These are phyloP conservation scores for Mythimna impura DNA, from an alignment of 2,888 invertebrate genomes.

Conservation along the genomic window DNA sequence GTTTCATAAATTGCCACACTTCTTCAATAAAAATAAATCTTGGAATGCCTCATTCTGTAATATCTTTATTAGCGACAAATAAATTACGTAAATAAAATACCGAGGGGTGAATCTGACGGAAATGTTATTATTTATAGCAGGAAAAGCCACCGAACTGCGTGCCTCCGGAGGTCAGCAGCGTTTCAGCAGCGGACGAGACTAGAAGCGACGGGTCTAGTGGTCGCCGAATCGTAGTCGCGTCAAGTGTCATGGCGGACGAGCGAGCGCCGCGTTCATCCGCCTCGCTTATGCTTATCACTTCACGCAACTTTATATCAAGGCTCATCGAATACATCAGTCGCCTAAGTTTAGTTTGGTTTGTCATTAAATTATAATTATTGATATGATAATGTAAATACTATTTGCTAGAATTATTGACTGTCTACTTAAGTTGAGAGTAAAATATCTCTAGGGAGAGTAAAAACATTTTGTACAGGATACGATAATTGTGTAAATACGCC, in stretches of 20 bases:
- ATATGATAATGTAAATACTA: constrained; percentile 57
- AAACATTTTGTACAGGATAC: constrained; percentile 47
- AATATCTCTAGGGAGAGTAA: constrained; percentile 26
- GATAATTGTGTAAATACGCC: constrained; percentile 69
- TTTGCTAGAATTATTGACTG: constrained; percentile 2
- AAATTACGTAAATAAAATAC: constrained; percentile 37
- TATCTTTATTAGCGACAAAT: constrained; percentile 27
- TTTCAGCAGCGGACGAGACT: constrained; percentile 81
- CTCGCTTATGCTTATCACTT: constrained; percentile 68
- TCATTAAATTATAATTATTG: constrained; percentile 57
- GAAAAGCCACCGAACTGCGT: constrained; percentile 85
- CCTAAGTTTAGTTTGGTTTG: constrained; percentile 61
- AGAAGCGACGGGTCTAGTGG: constrained; percentile 84
- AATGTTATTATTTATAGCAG: constrained; percentile 63
- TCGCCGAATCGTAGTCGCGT: constrained; percentile 91
- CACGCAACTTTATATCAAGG: constrained; percentile 65
- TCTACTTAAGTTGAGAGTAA: constrained; percentile 27
- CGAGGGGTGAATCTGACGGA: constrained; percentile 11
- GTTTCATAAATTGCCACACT: constrained; percentile 44
- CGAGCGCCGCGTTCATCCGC: constrained; percentile 81
- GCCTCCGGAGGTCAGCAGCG: constrained; percentile 88
- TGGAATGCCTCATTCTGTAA: constrained; percentile 5
- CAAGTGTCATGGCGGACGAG: constrained; percentile 92
- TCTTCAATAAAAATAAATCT: constrained; percentile 27
- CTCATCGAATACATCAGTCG: constrained; percentile 60